A percentile compares a stretch with the other conserved stretches of the same genome.
phyloP scores from a whole-genome alignment of 2,888 invertebrate species.

The Blera fallax region DNA sequence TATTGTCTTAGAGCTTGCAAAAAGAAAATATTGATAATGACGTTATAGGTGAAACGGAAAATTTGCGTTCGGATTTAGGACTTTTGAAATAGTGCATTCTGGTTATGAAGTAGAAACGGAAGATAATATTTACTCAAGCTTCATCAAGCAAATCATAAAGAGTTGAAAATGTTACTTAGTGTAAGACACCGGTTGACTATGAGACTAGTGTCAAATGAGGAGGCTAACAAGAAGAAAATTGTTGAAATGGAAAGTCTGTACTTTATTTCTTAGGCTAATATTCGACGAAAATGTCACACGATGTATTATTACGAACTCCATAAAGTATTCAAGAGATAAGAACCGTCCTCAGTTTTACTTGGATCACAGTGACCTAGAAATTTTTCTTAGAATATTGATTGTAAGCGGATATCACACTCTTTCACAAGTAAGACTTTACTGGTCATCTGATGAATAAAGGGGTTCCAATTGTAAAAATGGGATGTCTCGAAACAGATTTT shows the following conservation, averaged over 20 bases:
- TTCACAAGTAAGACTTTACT: slow-evolving; percentile 26
- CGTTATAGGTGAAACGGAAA: too few species aligned
- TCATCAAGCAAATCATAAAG: not conserved
- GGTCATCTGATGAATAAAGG: slow-evolving; percentile 37
- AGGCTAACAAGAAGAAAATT: too few species aligned
- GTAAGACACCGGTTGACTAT: not conserved
- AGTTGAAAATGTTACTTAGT: slow-evolving; percentile 9
- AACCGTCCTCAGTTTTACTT: slow-evolving; percentile 34
- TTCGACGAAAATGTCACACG: slow-evolving; percentile 1
- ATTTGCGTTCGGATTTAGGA: too few species aligned
- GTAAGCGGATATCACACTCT: slow-evolving; percentile 35
- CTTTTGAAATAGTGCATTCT: slow-evolving; percentile 16
- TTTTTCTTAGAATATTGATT: slow-evolving; percentile 32
- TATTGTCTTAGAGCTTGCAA: too few species aligned
- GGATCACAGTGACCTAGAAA: slow-evolving; percentile 31
- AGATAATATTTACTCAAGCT: not conserved
- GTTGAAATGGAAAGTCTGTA: too few species aligned
- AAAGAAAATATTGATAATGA: too few species aligned
- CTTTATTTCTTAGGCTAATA: not conserved
- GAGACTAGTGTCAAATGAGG: too few species aligned
- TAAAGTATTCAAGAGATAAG: slow-evolving; percentile 13
- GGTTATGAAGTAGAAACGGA: not conserved
- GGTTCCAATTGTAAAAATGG: slow-evolving; percentile 7
- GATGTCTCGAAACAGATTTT: not conserved
- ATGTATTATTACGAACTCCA: slow-evolving; percentile 2